phyloP scores from a whole-genome alignment of 92 coral and sea anemone genomes.

The Pocillopora grandis region DNA sequence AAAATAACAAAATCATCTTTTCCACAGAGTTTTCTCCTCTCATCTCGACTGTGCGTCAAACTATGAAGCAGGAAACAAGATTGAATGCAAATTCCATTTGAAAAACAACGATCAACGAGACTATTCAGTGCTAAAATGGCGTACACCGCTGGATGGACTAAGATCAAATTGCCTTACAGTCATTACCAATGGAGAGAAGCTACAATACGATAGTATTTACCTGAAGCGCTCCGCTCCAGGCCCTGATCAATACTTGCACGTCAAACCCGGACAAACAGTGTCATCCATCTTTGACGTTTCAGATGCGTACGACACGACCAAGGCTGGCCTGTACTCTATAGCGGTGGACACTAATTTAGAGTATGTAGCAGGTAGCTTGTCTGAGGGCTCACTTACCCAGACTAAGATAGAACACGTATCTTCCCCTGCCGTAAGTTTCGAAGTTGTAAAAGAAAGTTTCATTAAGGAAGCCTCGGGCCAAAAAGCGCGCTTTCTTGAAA shows the following conservation, averaged over 20 bases:
- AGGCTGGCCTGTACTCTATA: slow-evolving; percentile 5
- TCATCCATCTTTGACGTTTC: slow-evolving; percentile 9
- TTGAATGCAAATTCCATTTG: slow-evolving; percentile 6
- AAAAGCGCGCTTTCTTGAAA: too few relatives aligned
- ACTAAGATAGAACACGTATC: not conserved
- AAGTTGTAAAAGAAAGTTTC: not conserved
- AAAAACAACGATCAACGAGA: slow-evolving; percentile 1
- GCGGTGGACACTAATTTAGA: slow-evolving; percentile 5
- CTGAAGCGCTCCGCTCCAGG: not conserved
- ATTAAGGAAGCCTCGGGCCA: too few relatives aligned
- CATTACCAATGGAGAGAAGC: slow-evolving; percentile 5
- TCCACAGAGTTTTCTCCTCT: not conserved
- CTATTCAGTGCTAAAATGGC: slow-evolving; percentile 13
- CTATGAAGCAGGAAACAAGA: not conserved
- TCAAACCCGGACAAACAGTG: slow-evolving; percentile 4
- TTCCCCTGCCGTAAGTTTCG: not conserved
- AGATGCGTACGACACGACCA: slow-evolving; percentile 8
- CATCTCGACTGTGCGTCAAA: not conserved
- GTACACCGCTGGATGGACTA: slow-evolving; percentile 2
- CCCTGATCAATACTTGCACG: not conserved
- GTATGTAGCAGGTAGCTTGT: not conserved
- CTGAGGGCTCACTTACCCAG: too few relatives aligned
- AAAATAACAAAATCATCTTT: not conserved
- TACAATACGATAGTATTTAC: slow-evolving; percentile 19
- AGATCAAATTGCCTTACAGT: slow-evolving; percentile 10